Base-by-base conservation (phyloP, 2,797 vertebrate genomes). In the Gastrophryne carolinensis region DNA sequence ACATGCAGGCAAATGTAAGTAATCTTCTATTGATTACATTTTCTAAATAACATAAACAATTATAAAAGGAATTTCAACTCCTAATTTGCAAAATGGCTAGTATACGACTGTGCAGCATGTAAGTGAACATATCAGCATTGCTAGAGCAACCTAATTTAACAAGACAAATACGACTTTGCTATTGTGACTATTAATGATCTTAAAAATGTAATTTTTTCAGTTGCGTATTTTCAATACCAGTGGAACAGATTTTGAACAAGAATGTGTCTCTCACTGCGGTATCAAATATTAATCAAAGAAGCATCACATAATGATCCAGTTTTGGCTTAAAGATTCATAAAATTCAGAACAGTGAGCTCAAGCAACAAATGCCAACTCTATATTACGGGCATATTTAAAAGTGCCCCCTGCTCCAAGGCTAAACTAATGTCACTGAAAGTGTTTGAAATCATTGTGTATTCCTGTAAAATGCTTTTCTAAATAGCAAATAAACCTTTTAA, bases 311-410 rank as follows among this genome's bases (percentile, higher is more conserved):
- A 66, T 70, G 73, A 76, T 57, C 34, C 56, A 58, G 57, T 76
- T 66, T 76, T 76, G 73, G 64, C 73, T 69, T 76, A 76, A 76
- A 69, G 73, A 69, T 76, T 76, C 72, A 75, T 60, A 63, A 67
- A 67, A 75, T 66, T 75, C 65, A 56, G 66, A 76, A 76, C 73
- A 69, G 73, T 76, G 56, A 49, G 66, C 65, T 76, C 65, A 76
- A 76, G 73, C 73, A 63, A 69, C 57, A 76, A 76, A 76, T 76
- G 73, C 73, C 73, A 76, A 66, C 73, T 76, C 65, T 76, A 76
- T 76, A 69, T 54, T 76, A 47, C 54, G 57, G 70, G 73, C 70
- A 47, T 69, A 47, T 69, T 72, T 75, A 30, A 29, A 63, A 63
- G 66, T 76, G 69, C 57, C 70, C 70, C 73, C 66, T 63, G 56